Percentiles rank a stretch among this genome's conserved stretches.
These are phyloP conservation scores for Ariopsis seemanni DNA, from an alignment of 2,113 vertebrate species.

Conservation along the genomic window DNA sequence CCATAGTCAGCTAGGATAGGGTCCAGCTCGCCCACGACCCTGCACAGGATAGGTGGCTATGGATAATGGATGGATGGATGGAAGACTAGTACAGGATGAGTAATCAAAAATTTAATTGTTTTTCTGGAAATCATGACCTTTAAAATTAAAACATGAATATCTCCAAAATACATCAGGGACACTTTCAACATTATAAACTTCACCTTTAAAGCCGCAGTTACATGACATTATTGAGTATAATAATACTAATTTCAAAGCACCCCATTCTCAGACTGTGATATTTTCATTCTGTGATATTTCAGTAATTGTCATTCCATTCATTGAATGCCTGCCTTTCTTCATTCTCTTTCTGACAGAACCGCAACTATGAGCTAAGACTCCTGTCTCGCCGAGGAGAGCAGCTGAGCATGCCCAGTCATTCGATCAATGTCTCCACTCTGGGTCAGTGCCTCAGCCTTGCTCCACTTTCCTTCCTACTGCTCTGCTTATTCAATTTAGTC, in stretches of 20 bases:
- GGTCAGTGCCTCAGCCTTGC: slow-evolving; percentile 74
- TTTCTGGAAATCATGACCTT: not conserved
- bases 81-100: not conserved
- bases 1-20: no score
- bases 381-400: slow-evolving; percentile 85
- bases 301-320: not conserved
- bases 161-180: not conserved
- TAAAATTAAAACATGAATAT: not conserved
- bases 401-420: slow-evolving; percentile 89
- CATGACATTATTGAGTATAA: not conserved
- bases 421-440: slow-evolving; percentile 86
- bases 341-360: slow-evolving; percentile 71
- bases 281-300: slow-evolving; percentile 11
- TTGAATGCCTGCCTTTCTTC: slow-evolving; percentile 1
- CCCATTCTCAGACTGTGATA: not conserved
- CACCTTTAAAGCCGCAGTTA: not conserved
- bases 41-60: no score
- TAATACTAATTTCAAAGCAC: not conserved
- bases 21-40: no score
- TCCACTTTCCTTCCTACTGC: slow-evolving; percentile 28
- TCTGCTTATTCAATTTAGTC: not conserved
- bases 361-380: slow-evolving; percentile 88
- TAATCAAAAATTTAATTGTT: not conserved
- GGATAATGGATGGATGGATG: no score
- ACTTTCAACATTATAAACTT: not conserved